Conservation (phyloP, 2,888 invertebrate genomes). For the Thyatira batis region DNA sequence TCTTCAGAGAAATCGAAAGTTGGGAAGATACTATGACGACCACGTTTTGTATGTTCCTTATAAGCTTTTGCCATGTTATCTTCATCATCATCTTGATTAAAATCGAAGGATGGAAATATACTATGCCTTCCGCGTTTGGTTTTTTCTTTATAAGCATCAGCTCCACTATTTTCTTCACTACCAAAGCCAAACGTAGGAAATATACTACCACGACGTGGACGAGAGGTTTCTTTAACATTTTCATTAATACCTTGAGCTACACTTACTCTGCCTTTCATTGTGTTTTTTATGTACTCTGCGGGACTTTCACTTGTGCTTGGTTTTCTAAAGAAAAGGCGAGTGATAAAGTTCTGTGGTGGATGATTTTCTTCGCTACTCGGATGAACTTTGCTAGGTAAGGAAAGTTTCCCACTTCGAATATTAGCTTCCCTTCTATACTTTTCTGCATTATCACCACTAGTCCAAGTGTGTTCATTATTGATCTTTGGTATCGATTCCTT, state of each 20-base stretch:
- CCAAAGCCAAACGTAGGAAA: slow-evolving; percentile 59
- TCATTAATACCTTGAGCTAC: slow-evolving; percentile 51
- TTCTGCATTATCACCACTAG: slow-evolving; percentile 84
- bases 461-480: slow-evolving; percentile 85
- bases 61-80: slow-evolving; percentile 47
- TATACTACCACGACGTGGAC: slow-evolving; percentile 62
- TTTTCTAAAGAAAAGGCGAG: slow-evolving; percentile 60
- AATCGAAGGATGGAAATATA: slow-evolving; percentile 70
- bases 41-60: slow-evolving; percentile 60
- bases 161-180: slow-evolving; percentile 52
- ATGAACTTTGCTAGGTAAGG: slow-evolving; percentile 55
- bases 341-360: slow-evolving; percentile 55
- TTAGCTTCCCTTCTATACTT: slow-evolving; percentile 81
- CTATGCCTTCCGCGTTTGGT: slow-evolving; percentile 65
- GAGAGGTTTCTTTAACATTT: slow-evolving; percentile 44
- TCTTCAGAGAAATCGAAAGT: slow-evolving; percentile 72
- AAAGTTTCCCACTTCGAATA: slow-evolving; percentile 68
- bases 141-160: slow-evolving; percentile 65
- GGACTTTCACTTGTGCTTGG: slow-evolving; percentile 61
- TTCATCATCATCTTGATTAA: slow-evolving; percentile 57
- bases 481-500: slow-evolving; percentile 68
- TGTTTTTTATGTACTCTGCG: slow-evolving; percentile 61
- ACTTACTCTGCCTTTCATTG: slow-evolving; percentile 59
- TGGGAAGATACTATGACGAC: slow-evolving; percentile 66
- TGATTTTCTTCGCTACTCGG: slow-evolving; percentile 29